Conservation (phyloP, 2,888 invertebrate genomes). For the Drosophila macrothrix region DNA sequence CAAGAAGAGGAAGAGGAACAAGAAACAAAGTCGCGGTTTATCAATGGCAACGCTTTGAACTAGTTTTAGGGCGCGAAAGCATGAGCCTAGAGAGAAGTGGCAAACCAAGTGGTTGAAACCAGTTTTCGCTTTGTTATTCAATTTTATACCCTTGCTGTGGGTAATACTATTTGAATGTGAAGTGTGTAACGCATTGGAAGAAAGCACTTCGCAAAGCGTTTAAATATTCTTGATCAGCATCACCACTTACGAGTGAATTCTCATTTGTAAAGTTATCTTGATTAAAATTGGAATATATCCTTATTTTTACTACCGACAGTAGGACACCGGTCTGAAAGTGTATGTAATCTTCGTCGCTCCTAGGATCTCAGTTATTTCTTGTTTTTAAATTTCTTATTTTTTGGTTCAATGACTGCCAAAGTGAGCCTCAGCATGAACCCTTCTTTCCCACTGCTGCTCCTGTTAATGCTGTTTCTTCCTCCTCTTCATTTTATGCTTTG, state of each 20-base stretch:
- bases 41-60: conserved; percentile 66
- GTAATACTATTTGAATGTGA: not conserved
- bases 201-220: not conserved
- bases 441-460: conserved; percentile 24
- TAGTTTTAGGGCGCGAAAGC: conserved; percentile 62
- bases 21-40: conserved; percentile 51
- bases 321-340: not conserved
- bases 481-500: conserved; percentile 16
- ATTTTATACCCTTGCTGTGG: not conserved
- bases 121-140: conserved; percentile 28
- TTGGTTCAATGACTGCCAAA: conserved; percentile 64
- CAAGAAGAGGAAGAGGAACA: conserved; percentile 11
- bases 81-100: conserved; percentile 43
- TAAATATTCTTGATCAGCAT: not conserved
- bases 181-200: not conserved
- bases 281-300: not conserved
- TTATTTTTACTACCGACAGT: not conserved
- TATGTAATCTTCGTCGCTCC: not conserved
- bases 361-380: not conserved
- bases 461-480: conserved; percentile 6
- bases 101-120: conserved; percentile 49
- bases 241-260: not conserved
- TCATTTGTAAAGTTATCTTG: not conserved
- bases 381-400: not conserved
- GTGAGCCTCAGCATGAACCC: conserved; percentile 48